A percentile compares a stretch with the other conserved stretches of the same genome.
Evolutionary conservation across 2,113 vertebrate genomes (phyloP).

Genomic region (Spermophilus dauricus): DNA sequence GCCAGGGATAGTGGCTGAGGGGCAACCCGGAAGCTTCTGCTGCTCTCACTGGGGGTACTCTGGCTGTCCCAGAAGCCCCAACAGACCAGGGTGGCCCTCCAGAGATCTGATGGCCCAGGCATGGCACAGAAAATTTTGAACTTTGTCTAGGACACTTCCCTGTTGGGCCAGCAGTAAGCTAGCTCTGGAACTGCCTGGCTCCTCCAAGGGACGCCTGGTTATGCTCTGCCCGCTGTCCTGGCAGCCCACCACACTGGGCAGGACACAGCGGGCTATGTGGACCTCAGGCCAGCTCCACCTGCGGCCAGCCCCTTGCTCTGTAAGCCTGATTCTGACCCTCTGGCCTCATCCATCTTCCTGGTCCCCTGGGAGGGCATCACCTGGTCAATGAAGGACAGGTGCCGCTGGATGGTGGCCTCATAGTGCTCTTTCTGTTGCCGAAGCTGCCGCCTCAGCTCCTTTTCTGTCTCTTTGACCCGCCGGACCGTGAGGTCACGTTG

Average conservation of each 20-base stretch:
- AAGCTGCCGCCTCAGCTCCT: slow-evolving; percentile 92
- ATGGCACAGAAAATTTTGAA: accelerated
- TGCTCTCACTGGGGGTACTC: neutral
- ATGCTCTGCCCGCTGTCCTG: neutral
- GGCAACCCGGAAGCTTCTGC: no score
- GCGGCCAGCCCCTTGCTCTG: neutral
- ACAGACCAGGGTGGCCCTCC: neutral
- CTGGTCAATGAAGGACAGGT: slow-evolving; percentile 97
- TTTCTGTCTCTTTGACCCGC: slow-evolving; percentile 93
- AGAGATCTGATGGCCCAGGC: neutral
- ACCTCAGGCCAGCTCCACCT: accelerated
- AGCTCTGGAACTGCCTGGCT: accelerated
- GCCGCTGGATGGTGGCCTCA: slow-evolving; percentile 95
- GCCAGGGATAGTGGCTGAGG: accelerated
- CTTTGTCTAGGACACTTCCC: neutral
- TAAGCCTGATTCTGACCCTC: neutral
- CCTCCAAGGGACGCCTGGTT: neutral
- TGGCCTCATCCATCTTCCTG: neutral
- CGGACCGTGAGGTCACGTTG: slow-evolving; percentile 93
- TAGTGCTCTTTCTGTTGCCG: slow-evolving; percentile 95
- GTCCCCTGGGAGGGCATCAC: slow-evolving; percentile 68
- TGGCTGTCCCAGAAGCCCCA: neutral
- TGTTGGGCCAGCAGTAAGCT: no score
- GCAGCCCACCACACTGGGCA: neutral
- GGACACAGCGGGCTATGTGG: neutral